Evolutionary conservation across 2,797 vertebrate genomes (phyloP).

Genomic region (Rhynchotus rufescens): DNA sequence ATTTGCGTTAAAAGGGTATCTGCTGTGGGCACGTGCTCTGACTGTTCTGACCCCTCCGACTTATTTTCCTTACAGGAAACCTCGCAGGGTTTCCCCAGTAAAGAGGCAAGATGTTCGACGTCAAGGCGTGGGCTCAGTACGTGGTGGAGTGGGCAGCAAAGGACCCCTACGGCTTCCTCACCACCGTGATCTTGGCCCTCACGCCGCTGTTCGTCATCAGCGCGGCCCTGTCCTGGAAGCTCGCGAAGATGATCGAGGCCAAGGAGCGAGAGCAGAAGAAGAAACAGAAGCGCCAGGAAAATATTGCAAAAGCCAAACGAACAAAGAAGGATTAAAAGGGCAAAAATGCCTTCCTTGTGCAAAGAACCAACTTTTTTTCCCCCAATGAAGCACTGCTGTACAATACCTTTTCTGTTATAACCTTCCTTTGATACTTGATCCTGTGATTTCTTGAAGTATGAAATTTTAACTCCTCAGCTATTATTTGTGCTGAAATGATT

Average conservation of each 20-base stretch:
- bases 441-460: constrained; percentile 4
- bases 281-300: constrained; percentile 97
- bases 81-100: not conserved
- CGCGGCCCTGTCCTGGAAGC: constrained; percentile 95
- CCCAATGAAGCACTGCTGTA: not conserved
- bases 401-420: constrained; percentile 2
- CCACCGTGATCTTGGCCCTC: constrained; percentile 93
- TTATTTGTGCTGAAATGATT: constrained; percentile 5
- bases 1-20: rapidly evolving
- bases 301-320: constrained; percentile 96
- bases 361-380: not conserved
- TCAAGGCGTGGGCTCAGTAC: constrained; percentile 95
- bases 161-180: constrained; percentile 98
- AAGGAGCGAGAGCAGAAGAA: constrained; percentile 96
- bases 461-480: not conserved
- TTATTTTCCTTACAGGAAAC: not conserved
- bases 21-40: rapidly evolving
- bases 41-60: not conserved
- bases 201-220: constrained; percentile 95
- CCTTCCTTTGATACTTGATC: constrained; percentile 45
- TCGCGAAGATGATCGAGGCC: constrained; percentile 98
- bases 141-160: constrained; percentile 98
- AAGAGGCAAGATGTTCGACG: constrained; percentile 87
- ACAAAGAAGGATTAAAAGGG: constrained; percentile 90
- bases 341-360: not conserved